Evolutionary conservation across 2,113 vertebrate species (phyloP).

Genomic region (Pogonocichla stellata): DNA sequence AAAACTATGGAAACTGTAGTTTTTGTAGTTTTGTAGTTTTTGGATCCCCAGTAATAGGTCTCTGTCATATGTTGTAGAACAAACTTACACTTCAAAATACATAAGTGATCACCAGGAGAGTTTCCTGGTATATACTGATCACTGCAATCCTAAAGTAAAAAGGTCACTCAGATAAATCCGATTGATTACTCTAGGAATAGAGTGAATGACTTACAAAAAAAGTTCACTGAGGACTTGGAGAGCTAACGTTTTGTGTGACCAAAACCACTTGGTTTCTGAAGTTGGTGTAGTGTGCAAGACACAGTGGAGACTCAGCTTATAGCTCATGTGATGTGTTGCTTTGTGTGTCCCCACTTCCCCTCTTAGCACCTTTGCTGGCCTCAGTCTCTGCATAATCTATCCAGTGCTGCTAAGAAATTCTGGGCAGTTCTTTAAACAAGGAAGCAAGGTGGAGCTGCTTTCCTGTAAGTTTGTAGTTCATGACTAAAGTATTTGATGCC

Average conservation of each 20-base stretch:
- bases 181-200: background rate
- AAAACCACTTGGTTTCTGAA: background rate
- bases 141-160: background rate
- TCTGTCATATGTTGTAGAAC: background rate
- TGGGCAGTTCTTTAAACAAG: background rate
- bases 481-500: background rate
- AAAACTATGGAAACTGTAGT: background rate
- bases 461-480: background rate
- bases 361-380: background rate
- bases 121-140: background rate
- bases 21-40: too few species aligned
- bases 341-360: background rate
- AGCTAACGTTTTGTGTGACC: background rate
- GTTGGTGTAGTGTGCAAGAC: background rate
- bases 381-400: background rate
- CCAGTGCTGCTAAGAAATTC: background rate
- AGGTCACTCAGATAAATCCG: background rate
- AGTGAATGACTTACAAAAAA: background rate
- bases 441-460: background rate
- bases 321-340: background rate
- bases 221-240: background rate
- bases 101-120: background rate
- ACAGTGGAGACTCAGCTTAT: background rate
- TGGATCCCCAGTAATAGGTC: background rate
- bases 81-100: background rate